Evolutionary conservation across 2,888 invertebrate species (phyloP).

Genomic region (Tetragonula carbonaria): DNA sequence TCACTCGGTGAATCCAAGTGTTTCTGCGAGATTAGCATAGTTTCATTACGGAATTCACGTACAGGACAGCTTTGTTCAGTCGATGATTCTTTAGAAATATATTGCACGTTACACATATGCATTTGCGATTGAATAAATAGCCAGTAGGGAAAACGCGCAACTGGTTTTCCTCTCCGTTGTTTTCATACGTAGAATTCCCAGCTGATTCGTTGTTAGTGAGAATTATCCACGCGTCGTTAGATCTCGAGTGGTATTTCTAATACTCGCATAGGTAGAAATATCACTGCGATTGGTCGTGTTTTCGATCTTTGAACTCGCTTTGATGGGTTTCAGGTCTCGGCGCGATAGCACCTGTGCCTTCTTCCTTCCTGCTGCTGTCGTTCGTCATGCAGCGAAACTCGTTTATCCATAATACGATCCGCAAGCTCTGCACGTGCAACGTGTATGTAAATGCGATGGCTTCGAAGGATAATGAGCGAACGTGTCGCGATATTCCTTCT

Average conservation of each 20-base stretch:
- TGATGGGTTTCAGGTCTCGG: not conserved
- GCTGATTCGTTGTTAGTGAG: not conserved
- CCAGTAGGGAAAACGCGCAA: not conserved
- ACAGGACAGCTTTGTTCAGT: conserved; percentile 13
- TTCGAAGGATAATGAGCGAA: not conserved
- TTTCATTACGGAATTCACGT: conserved; percentile 18
- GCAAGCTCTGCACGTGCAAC: conserved; percentile 40
- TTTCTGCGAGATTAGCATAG: not conserved
- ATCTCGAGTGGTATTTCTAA: not conserved
- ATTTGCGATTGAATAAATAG: conserved; percentile 30
- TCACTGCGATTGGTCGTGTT: not conserved
- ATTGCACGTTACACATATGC: conserved; percentile 35
- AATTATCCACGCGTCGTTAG: not conserved
- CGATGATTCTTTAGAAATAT: conserved; percentile 33
- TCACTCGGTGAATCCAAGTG: not conserved
- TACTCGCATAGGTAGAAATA: not conserved
- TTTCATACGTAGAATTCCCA: conserved; percentile 15
- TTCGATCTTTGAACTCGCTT: not conserved
- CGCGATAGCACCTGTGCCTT: conserved; percentile 27
- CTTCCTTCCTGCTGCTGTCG: conserved; percentile 42
- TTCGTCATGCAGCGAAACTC: conserved; percentile 52
- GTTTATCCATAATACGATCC: conserved; percentile 66
- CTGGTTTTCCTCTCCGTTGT: not conserved
- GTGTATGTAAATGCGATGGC: not conserved
- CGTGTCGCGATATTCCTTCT: not conserved